phyloP scores from a whole-genome alignment of 2,888 invertebrate species.

The Boloria selene region DNA sequence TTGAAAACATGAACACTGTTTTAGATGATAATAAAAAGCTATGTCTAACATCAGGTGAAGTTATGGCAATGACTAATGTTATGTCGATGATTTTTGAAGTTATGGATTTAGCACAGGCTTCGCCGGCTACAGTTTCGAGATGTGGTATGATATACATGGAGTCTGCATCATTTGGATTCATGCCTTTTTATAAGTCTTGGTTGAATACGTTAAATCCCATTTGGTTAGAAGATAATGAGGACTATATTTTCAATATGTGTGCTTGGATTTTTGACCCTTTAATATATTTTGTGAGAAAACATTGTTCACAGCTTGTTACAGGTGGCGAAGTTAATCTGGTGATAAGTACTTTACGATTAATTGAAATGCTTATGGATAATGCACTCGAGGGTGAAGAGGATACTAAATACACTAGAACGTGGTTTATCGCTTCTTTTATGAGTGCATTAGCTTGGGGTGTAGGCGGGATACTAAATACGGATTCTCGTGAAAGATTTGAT shows the following conservation, averaged over 20 bases:
- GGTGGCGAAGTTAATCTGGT: constrained; percentile 89
- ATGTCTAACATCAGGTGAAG: constrained; percentile 93
- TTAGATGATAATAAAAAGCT: constrained; percentile 94
- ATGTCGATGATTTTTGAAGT: constrained; percentile 96
- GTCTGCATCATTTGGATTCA: constrained; percentile 91
- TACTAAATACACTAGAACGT: constrained; percentile 85
- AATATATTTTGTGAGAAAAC: constrained; percentile 86
- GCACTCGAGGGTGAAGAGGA: constrained; percentile 88
- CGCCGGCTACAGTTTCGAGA: constrained; percentile 93
- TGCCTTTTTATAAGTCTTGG: constrained; percentile 92
- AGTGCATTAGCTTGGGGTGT: constrained; percentile 92
- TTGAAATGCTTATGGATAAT: constrained; percentile 90
- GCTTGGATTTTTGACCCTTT: constrained; percentile 91
- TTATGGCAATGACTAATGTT: constrained; percentile 89
- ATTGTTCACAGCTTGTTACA: constrained; percentile 84
- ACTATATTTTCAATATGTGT: constrained; percentile 84
- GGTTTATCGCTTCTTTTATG: constrained; percentile 90
- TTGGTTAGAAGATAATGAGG: constrained; percentile 84
- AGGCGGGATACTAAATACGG: constrained; percentile 89
- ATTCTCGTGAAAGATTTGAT: constrained; percentile 87
- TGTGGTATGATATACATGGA: constrained; percentile 97
- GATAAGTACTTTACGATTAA: constrained; percentile 86
- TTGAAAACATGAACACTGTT: constrained; percentile 95
- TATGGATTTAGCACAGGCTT: constrained; percentile 91
- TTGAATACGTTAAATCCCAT: constrained; percentile 83